phyloP scores from a whole-genome alignment of 2,797 vertebrate species.

The Scarus forsteni region DNA sequence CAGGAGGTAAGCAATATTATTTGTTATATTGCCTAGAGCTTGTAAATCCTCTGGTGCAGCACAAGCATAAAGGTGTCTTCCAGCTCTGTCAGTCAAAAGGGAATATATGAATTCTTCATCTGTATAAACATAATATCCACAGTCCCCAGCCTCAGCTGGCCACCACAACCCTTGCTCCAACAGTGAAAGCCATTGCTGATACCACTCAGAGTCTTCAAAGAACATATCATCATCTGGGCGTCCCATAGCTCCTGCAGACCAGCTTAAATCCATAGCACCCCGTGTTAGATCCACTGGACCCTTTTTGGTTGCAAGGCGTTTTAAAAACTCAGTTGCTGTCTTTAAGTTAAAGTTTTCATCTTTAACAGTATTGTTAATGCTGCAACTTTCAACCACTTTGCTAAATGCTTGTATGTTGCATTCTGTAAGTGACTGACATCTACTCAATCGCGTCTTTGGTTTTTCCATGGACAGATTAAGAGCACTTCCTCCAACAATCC shows the following conservation, averaged over 20 bases:
- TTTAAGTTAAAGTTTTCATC: constrained; percentile 77
- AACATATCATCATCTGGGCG: constrained; percentile 79
- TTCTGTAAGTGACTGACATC: constrained; percentile 80
- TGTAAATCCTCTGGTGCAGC: constrained; percentile 85
- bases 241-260: constrained; percentile 75
- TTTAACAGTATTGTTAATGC: constrained; percentile 59
- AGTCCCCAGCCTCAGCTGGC: constrained; percentile 92
- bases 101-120: constrained; percentile 94
- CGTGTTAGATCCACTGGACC: constrained; percentile 88
- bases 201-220: constrained; percentile 87
- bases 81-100: constrained; percentile 92
- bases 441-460: constrained; percentile 77
- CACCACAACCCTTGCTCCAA: constrained; percentile 95
- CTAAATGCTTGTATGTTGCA: constrained; percentile 69
- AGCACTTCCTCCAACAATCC: constrained; percentile 76
- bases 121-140: constrained; percentile 94
- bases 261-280: constrained; percentile 87
- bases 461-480: constrained; percentile 89
- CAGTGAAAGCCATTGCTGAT: constrained; percentile 92
- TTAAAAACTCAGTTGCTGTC: constrained; percentile 82
- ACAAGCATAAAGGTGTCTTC: constrained; percentile 91
- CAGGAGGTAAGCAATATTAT: constrained; percentile 79
- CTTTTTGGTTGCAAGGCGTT: constrained; percentile 84
- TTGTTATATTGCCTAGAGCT: constrained; percentile 81
- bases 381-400: constrained; percentile 68